Base-by-base conservation (phyloP, 2,888 invertebrate species). In the Meganola albula region DNA sequence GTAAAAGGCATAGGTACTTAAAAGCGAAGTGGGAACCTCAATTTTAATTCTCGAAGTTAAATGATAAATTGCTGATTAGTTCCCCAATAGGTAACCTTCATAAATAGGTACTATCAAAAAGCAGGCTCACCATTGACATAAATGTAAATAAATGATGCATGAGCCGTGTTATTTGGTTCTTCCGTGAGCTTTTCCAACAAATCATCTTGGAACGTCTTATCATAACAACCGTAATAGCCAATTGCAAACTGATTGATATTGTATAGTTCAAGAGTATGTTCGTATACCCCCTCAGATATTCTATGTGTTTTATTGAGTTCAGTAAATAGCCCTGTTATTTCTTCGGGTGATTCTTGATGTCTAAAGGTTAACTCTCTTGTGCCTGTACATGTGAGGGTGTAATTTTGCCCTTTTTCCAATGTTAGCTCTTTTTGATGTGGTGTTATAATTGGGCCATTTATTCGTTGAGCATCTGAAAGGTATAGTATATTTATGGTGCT, bases 221-320 rank as follows among this genome's bases (percentile, higher is more conserved):
- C 86, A 29, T 80, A 73, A 54, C 90, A 90, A 40, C 85, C 88
- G 48, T 88, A 89, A 57, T 82, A 88, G 26, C 88, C 89, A 32
- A 90, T 87, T 30, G 87, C 68, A 10, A 68, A 68, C 9, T 72
- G 74, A 24, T 77, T 71, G 2, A 89, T 80, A 28, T 84, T 69
- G 25, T 50, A 57, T 12, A 90, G 48, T 22, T 83, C 68, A 16
- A 91, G 64, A 31, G 67, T 65, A 25, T 78, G 68, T 44, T 87
- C 83, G 44, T 72, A 71, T 22, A 62, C 60, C 13, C 49, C 49
- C 18, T 68, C 65, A 18, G 58, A 34, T 21, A 22, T 28, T 13
- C 16, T 24, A 26, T 18, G 30, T 34, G 34, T 37, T 43, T 8
- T 52, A 48, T 37, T 25, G 30, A 31, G 16, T 13, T 42, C 52